These are phyloP conservation scores for Pelagia noctiluca DNA, from an alignment of 30 jellyfish, hydroid and myxozoan species.

Conservation along the genomic window DNA sequence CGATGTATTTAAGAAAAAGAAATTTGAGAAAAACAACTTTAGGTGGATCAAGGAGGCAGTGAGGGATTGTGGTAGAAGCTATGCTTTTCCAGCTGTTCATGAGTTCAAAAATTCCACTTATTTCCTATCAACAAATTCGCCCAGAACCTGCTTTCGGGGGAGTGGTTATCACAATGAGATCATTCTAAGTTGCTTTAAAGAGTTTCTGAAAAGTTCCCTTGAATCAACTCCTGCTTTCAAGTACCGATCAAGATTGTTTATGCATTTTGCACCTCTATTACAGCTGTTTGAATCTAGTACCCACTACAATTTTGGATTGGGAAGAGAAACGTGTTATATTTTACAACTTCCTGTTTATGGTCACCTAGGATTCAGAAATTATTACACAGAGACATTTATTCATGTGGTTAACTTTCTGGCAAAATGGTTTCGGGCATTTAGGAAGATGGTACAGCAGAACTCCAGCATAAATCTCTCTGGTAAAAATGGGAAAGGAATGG, in stretches of 20 bases:
- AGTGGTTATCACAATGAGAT: slow-evolving; percentile 17
- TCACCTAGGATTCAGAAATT: slow-evolving; percentile 33
- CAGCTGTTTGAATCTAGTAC: slow-evolving; percentile 16
- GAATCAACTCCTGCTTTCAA: slow-evolving; percentile 13
- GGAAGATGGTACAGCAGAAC: slow-evolving; percentile 24
- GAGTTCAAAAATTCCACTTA: slow-evolving; percentile 14
- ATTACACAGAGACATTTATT: slow-evolving; percentile 42
- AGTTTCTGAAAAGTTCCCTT: slow-evolving; percentile 17
- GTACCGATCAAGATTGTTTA: slow-evolving; percentile 14
- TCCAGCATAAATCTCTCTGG: slow-evolving; percentile 17
- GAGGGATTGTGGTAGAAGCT: slow-evolving; percentile 21
- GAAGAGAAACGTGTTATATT: slow-evolving; percentile 36
- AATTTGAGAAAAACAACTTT: slow-evolving; percentile 9
- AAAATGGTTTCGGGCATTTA: slow-evolving; percentile 24
- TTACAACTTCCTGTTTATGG: slow-evolving; percentile 34
- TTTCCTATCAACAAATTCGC: slow-evolving; percentile 9
- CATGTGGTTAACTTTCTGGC: slow-evolving; percentile 41
- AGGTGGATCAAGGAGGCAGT: slow-evolving; percentile 25
- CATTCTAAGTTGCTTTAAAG: slow-evolving; percentile 15
- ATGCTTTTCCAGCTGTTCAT: slow-evolving; percentile 11
- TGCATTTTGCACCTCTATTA: slow-evolving; percentile 17
- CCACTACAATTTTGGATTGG: slow-evolving; percentile 31
- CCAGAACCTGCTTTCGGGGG: slow-evolving; percentile 11
- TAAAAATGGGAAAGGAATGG: slow-evolving; percentile 32
- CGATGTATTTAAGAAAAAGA: slow-evolving; percentile 7